Evolutionary conservation across 2,888 invertebrate genomes (phyloP), one percentile per base, ranked within the genome.

Genomic region (Acanthacorydalis orientalis): DNA sequence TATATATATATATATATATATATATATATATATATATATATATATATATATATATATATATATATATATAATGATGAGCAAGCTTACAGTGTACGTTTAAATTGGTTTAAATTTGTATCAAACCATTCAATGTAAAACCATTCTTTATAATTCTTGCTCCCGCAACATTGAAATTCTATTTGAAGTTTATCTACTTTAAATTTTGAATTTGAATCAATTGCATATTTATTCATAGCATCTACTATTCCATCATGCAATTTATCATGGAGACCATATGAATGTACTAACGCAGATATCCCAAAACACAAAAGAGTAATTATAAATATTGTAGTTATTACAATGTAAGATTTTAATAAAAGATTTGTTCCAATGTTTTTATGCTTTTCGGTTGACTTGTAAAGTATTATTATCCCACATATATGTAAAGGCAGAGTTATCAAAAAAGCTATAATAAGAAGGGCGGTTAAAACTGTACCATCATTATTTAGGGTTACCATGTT

Each of bases 91-190:
- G 12, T 9, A 9, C 11, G 33, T 31, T 2, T 12, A n/a, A 12
- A 14, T 14, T 65, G 15, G 66, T 65, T 55, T 63, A 74, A 60
- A 63, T 68, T 55, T 59, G 46, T 62, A 59, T 54, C 67, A 59
- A 67, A 70, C 78, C 78, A 78, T 1, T 70, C 67, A 49, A 78
- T 71, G 48, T 62, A 68, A 55, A 77, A 77, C 78, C 78, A 78
- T 56, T 78, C 78, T 50, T 71, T 68, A 54, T 72, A 77, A 52
- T 65, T 68, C 43, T 70, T 71, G 44, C 75, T 68, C 1, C 78
- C 78, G 56, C 78, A 78, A 58, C 78, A 78, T 49, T 73, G 73
- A 54, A 78, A 74, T 51, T 74, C 68, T 1, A 76, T 73, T 61
- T 78, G 78, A 52, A 78, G 56, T 31, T 68, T 62, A 56, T 78